Evolutionary conservation across 2,797 vertebrate species (phyloP).

Genomic region (Neoniphon sammara): DNA sequence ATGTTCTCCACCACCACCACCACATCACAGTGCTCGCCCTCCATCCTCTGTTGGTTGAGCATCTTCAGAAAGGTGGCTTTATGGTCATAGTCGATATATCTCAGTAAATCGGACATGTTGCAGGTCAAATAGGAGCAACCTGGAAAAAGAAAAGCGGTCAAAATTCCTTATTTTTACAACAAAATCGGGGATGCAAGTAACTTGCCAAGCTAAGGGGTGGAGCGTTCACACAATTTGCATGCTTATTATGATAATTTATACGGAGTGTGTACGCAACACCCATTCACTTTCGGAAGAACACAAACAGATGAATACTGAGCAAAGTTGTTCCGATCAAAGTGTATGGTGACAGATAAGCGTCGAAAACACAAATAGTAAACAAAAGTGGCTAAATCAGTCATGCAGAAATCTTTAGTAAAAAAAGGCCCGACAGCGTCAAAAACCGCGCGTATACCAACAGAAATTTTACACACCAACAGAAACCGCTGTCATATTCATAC

Average conservation of each 20-base stretch:
- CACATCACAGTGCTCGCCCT: conserved; percentile 96
- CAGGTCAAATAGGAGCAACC: conserved; percentile 69
- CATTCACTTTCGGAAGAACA: background rate
- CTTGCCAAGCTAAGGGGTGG: conserved; percentile 59
- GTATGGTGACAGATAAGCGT: background rate
- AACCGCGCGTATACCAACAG: conserved; percentile 32
- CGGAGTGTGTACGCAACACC: conserved; percentile 1
- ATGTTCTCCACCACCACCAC: conserved; percentile 97
- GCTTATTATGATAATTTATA: conserved; percentile 19
- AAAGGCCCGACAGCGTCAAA: conserved; percentile 46
- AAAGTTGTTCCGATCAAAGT: background rate
- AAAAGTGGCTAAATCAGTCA: conserved; percentile 46
- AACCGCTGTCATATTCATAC: conserved; percentile 38
- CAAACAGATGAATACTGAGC: background rate
- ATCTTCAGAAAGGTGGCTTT: conserved; percentile 97
- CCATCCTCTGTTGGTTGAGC: conserved; percentile 93
- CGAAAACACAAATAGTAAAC: conserved; percentile 7
- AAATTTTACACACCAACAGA: conserved; percentile 25
- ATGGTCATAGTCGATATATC: conserved; percentile 97
- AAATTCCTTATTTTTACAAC: background rate
- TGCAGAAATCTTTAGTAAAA: conserved; percentile 48
- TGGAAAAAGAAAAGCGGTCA: conserved; percentile 32
- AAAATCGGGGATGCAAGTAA: background rate
- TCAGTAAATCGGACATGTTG: conserved; percentile 96
- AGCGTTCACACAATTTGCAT: conserved; percentile 39